These are phyloP conservation scores for Erythrolamprus reginae DNA, from an alignment of 2,113 vertebrate genomes.

Conservation along the genomic window DNA sequence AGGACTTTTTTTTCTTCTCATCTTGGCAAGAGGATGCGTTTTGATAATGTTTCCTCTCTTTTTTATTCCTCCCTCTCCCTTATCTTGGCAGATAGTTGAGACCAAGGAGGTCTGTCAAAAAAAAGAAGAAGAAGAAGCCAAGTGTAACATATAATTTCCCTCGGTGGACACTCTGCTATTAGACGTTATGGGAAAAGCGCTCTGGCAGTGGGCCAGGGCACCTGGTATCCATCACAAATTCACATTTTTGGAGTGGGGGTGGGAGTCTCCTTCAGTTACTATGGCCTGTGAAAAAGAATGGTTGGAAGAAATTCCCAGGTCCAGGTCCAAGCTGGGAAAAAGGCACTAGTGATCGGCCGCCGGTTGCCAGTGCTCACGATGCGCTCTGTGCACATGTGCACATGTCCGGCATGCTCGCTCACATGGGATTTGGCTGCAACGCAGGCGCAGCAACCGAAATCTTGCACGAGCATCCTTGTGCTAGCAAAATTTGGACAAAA, in stretches of 20 bases:
- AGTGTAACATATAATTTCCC: not conserved
- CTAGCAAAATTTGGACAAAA: too few species aligned
- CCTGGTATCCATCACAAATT: not conserved
- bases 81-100: not conserved
- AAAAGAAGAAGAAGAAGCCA: not conserved
- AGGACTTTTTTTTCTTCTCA: not conserved
- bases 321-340: too few species aligned
- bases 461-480: too few species aligned
- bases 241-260: fast-evolving
- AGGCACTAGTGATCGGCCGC: too few species aligned
- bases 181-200: not conserved
- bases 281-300: fast-evolving
- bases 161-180: not conserved
- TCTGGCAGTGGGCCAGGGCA: not conserved
- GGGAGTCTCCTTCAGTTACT: not conserved
- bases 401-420: too few species aligned
- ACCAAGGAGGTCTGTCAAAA: not conserved
- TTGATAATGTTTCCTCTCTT: fast-evolving
- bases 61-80: not conserved
- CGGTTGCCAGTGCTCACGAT: too few species aligned
- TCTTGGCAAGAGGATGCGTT: not conserved
- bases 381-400: too few species aligned
- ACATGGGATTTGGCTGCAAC: too few species aligned
- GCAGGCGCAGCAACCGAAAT: too few species aligned
- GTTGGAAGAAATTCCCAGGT: too few species aligned